phyloP scores from a whole-genome alignment of 1,140 invertebrate genomes.

The Dryas iulia region DNA sequence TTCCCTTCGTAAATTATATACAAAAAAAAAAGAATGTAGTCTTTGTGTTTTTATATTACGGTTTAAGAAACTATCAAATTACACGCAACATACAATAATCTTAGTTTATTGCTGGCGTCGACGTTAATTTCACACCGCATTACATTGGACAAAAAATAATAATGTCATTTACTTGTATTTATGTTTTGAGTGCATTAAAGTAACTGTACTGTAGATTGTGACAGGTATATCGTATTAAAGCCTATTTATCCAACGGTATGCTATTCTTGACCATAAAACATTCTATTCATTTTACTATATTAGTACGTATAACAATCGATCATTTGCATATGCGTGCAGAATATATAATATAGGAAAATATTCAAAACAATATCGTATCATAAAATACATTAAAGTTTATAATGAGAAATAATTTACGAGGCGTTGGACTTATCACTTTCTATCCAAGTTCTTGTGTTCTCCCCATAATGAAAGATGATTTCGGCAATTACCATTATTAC shows the following conservation, averaged over 20 bases:
- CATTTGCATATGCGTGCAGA: not conserved
- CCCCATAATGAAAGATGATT: not conserved
- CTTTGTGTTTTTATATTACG: not conserved
- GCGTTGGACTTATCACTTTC: not conserved
- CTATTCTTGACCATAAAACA: not conserved
- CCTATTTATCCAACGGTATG: not conserved
- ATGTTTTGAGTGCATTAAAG: slow-evolving; percentile 30
- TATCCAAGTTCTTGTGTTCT: not conserved
- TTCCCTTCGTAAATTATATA: not conserved
- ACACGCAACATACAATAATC: not conserved
- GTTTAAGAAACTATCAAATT: not conserved
- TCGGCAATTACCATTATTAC: slow-evolving; percentile 8
- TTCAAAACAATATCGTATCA: not conserved
- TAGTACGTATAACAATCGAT: not conserved
- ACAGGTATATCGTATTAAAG: not conserved
- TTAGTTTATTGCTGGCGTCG: slow-evolving; percentile 5
- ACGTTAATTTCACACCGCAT: slow-evolving; percentile 48
- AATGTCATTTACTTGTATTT: slow-evolving; percentile 24
- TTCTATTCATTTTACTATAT: not conserved
- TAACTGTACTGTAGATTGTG: slow-evolving; percentile 31
- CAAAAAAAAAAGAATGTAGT: not conserved
- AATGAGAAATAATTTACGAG: not conserved
- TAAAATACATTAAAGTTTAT: not conserved
- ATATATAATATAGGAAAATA: not conserved
- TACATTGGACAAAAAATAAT: slow-evolving; percentile 39